Evolutionary conservation across 2,888 invertebrate species (phyloP).

Genomic region (Acrobasis repandana): DNA sequence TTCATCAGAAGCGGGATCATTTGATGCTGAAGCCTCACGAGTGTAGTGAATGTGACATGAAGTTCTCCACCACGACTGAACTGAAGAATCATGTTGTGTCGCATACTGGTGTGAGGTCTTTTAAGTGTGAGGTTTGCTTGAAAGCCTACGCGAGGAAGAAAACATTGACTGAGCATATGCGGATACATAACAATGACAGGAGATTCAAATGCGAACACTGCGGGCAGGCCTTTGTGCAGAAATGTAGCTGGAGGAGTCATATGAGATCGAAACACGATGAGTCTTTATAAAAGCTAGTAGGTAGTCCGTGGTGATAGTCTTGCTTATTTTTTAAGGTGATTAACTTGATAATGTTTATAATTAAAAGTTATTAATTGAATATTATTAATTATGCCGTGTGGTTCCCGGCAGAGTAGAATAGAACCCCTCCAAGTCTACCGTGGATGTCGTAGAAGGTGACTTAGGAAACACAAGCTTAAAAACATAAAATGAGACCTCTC

Average conservation of each 20-base stretch:
- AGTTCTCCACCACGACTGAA: conserved; percentile 42
- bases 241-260: conserved; percentile 36
- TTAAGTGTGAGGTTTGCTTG: conserved; percentile 55
- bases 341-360: no score
- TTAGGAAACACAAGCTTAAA: no score
- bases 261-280: conserved; percentile 33
- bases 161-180: conserved; percentile 44
- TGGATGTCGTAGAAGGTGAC: no score
- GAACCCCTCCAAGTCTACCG: no score
- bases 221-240: conserved; percentile 37
- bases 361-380: no score
- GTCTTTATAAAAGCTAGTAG: not conserved
- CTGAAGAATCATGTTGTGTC: conserved; percentile 51
- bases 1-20: conserved; percentile 55
- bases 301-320: not conserved
- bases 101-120: conserved; percentile 56
- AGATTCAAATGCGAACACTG: conserved; percentile 38
- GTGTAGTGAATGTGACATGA: conserved; percentile 64
- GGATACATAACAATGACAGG: conserved; percentile 43
- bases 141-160: conserved; percentile 42
- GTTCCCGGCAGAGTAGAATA: no score
- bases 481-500: no score
- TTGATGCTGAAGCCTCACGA: conserved; percentile 54
- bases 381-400: no score
- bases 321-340: no score